Base-by-base conservation (phyloP, 1,140 invertebrate genomes). In the Drosophila persimilis region DNA sequence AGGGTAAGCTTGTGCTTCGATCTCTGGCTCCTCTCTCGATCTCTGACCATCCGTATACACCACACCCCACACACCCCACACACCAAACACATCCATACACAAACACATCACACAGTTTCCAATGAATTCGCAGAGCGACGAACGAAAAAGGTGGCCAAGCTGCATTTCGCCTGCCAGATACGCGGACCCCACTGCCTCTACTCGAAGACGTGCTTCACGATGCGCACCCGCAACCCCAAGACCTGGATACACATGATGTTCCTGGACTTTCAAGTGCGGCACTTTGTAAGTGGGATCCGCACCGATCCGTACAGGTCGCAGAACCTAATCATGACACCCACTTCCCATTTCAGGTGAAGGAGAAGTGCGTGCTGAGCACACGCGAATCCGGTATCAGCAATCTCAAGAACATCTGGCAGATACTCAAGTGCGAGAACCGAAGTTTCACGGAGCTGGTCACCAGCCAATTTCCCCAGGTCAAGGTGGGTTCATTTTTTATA, bases 241-340 rank as follows among this genome's bases (percentile, higher is more conserved):
- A 95, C 96, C 53, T 99, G 97, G 97, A 97, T 98, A 67, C 97
- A 98, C 93, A 93, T 99, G 15, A 98, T 98, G 97, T 98, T 98
- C 92, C 94, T 99, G 43, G 96, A 97, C 64, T 94, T 98, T 75
- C 96, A 97, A 93, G 95, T 95, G 92, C 78, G 84, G 9, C 72
- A 77, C 63, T 91, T 90, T 71, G 90, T 91, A 47, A 90, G 88
- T 91, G 6, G 0, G 7, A 5, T 11, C 2, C 6, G 1, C 1
- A 3, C 8, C 7, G 0, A 2, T 13, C 11, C 11, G 17, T 17
- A 11, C 35, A 13, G 6, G 22, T 0, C 5, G 17, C 4, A 26
- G 5, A 2, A 39, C 8, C 6, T 39, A 47, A 26, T 20, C 22
- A 13, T 7, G 17, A 1, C 7, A 17, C 9, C 3, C 35, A 13